Conservation (phyloP, 2,797 vertebrate genomes). For the Pipistrellus nathusii region DNA sequence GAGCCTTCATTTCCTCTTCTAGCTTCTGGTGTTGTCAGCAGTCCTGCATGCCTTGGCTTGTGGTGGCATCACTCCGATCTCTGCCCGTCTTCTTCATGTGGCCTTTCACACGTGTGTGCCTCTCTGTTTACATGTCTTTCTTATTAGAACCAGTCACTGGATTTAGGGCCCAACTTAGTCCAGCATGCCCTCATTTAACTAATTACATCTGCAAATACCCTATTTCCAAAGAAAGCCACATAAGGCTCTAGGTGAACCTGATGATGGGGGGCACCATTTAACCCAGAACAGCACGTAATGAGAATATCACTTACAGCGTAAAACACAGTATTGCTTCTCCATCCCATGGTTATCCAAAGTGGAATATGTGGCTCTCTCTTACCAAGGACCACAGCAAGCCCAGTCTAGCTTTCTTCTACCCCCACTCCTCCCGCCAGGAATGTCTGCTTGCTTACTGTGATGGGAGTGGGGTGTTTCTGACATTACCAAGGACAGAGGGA, state of each 20-base stretch:
- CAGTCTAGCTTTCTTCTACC: neutral
- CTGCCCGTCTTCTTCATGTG: neutral
- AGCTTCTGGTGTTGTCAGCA: too few relatives aligned
- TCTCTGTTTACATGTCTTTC: neutral
- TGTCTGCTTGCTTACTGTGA: neutral
- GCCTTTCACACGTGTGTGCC: neutral
- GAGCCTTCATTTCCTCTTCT: neutral
- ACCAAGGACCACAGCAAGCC: neutral
- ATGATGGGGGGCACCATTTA: neutral
- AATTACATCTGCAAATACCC: neutral
- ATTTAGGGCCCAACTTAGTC: neutral
- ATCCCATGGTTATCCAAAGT: neutral
- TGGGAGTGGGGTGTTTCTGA: neutral
- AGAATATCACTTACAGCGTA: neutral
- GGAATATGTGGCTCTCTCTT: neutral
- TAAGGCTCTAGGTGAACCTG: neutral
- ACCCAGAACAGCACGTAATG: fast-evolving
- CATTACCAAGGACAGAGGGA: neutral
- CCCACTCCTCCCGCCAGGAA: fast-evolving
- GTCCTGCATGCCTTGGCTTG: neutral
- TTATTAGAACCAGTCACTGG: neutral
- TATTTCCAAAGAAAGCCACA: neutral
- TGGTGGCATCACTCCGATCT: neutral
- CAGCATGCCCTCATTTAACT: neutral
- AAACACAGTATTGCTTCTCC: neutral